These are phyloP conservation scores for Myripristis murdjan DNA, from an alignment of 2,797 vertebrate genomes.

Conservation along the genomic window DNA sequence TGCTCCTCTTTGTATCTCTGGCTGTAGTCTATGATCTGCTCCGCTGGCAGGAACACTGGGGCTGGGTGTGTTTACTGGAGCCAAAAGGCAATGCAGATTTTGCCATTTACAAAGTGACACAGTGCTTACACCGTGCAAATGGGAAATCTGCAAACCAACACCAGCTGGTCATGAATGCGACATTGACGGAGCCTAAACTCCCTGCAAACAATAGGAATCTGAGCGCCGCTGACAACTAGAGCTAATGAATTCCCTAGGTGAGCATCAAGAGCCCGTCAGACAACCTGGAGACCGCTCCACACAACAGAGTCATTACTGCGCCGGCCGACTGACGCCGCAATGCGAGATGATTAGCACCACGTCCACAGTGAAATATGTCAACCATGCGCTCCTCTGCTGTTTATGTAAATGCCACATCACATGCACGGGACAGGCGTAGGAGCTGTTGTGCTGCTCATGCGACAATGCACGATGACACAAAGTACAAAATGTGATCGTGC, in stretches of 20 bases:
- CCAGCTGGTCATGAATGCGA: slow-evolving; percentile 77
- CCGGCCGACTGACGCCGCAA: slow-evolving; percentile 25
- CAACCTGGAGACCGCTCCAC: slow-evolving; percentile 52
- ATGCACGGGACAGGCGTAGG: background rate
- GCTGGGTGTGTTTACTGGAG: slow-evolving; percentile 63
- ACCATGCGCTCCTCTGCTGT: slow-evolving; percentile 13
- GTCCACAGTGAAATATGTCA: slow-evolving; percentile 42
- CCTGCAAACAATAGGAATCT: slow-evolving; percentile 50
- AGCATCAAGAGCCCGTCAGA: slow-evolving; percentile 30
- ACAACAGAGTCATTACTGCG: slow-evolving; percentile 39
- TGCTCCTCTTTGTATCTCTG: slow-evolving; percentile 61
- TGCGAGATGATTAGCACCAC: slow-evolving; percentile 48
- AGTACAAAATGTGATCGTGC: no score
- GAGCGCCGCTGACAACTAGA: slow-evolving; percentile 49
- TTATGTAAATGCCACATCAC: slow-evolving; percentile 34
- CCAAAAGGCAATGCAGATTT: slow-evolving; percentile 76
- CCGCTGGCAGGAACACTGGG: slow-evolving; percentile 44
- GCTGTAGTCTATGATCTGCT: slow-evolving; percentile 49
- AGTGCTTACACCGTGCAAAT: slow-evolving; percentile 60
- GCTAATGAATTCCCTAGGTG: slow-evolving; percentile 72
- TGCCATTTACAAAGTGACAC: slow-evolving; percentile 74
- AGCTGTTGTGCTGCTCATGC: slow-evolving; percentile 1
- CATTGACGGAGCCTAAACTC: slow-evolving; percentile 61
- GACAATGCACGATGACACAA: slow-evolving; percentile 10
- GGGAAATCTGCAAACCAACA: slow-evolving; percentile 72